A percentile compares a stretch with the other conserved stretches of the same genome.
These are phyloP conservation scores for Sebastes alutus DNA, from an alignment of 2,797 vertebrate genomes.

Conservation along the genomic window DNA sequence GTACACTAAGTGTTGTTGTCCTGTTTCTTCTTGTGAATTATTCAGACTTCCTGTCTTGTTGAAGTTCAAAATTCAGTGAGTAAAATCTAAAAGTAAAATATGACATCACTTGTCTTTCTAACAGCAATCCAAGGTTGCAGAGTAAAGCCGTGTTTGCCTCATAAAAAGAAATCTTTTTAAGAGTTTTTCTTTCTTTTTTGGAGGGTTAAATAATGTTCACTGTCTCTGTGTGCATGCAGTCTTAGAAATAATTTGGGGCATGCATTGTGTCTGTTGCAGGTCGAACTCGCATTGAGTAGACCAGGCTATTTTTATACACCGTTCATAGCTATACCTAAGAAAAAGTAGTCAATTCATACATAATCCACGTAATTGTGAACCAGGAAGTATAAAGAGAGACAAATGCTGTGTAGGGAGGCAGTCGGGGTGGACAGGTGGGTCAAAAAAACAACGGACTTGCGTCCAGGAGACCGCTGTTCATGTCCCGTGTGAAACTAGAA, in stretches of 20 bases:
- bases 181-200: neutral
- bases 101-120: constrained; percentile 13
- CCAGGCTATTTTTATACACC: too few relatives aligned
- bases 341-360: too few relatives aligned
- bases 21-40: constrained; percentile 44
- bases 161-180: neutral
- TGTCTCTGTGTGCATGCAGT: neutral
- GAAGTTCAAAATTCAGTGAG: constrained; percentile 18
- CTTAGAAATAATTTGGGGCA: too few relatives aligned
- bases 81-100: constrained; percentile 27
- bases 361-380: too few relatives aligned
- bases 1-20: constrained; percentile 39
- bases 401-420: too few relatives aligned
- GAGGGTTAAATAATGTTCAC: neutral
- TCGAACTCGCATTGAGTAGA: neutral
- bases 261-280: too few relatives aligned
- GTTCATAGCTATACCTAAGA: too few relatives aligned
- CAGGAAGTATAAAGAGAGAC: too few relatives aligned
- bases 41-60: constrained; percentile 33
- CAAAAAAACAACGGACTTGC: too few relatives aligned
- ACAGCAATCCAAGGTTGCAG: neutral
- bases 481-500: too few relatives aligned
- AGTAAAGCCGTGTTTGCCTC: neutral
- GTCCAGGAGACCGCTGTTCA: too few relatives aligned
- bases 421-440: too few relatives aligned